phyloP scores from a whole-genome alignment of 1,140 invertebrate species.

The Muscidifurax raptorellus region DNA sequence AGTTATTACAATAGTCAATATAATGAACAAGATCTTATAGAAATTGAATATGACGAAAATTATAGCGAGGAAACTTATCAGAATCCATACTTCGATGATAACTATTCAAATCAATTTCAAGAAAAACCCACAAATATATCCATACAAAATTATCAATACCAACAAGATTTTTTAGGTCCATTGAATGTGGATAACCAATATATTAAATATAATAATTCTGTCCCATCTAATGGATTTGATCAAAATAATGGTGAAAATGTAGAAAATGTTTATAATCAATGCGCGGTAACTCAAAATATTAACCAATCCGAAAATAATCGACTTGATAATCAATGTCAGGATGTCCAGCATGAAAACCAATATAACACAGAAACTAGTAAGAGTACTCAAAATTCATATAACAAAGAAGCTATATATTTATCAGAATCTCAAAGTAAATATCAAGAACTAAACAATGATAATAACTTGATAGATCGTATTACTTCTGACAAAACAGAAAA shows the following conservation, averaged over 20 bases:
- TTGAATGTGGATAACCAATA: conserved; percentile 46
- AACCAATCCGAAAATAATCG: neutral
- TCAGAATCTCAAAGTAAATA: neutral
- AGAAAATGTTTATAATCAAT: conserved; percentile 60
- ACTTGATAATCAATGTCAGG: conserved; percentile 49
- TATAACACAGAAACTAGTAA: conserved; percentile 55
- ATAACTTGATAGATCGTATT: neutral
- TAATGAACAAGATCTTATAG: neutral
- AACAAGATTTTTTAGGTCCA: conserved; percentile 15
- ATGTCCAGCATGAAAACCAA: conserved; percentile 64
- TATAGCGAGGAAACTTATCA: neutral
- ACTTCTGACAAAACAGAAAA: neutral
- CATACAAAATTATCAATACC: neutral
- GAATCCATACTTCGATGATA: neutral
- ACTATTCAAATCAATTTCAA: neutral
- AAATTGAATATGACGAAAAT: neutral
- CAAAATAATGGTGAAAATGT: conserved; percentile 60
- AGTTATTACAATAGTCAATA: neutral
- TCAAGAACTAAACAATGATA: neutral
- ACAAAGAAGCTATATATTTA: conserved; percentile 20
- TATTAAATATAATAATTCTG: conserved; percentile 56
- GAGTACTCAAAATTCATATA: conserved; percentile 55
- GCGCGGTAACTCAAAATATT: neutral
- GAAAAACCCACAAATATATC: neutral
- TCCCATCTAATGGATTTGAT: conserved; percentile 62